phyloP scores from a whole-genome alignment of 2,888 invertebrate genomes.

The Diloba caeruleocephala region DNA sequence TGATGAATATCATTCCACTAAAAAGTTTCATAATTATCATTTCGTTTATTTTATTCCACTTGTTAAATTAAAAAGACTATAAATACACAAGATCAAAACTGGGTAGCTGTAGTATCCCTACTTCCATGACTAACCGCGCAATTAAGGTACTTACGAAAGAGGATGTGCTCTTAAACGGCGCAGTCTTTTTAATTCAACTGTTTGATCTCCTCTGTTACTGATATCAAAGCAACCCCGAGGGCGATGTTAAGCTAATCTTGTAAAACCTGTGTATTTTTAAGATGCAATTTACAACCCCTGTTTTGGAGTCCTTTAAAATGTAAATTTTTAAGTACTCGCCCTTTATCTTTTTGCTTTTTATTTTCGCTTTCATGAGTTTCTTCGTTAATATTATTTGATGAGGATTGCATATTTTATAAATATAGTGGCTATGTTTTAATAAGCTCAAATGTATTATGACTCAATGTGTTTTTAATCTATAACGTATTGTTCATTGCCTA shows the following conservation, averaged over 20 bases:
- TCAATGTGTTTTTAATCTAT: too few species aligned
- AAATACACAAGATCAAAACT: slow-evolving; percentile 29
- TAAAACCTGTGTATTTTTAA: slow-evolving; percentile 82
- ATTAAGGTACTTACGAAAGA: slow-evolving; percentile 48
- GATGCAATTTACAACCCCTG: slow-evolving; percentile 79
- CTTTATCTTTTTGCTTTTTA: slow-evolving; percentile 60
- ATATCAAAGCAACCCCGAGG: slow-evolving; percentile 77
- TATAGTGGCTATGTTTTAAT: slow-evolving; percentile 25
- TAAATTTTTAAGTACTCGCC: slow-evolving; percentile 69
- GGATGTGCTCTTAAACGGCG: slow-evolving; percentile 45
- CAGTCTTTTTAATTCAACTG: slow-evolving; percentile 70
- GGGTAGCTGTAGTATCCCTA: slow-evolving; percentile 27
- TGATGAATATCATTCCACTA: too few species aligned
- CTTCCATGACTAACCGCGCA: slow-evolving; percentile 54
- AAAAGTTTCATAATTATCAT: too few species aligned
- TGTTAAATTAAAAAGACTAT: slow-evolving; percentile 15
- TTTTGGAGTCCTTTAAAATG: slow-evolving; percentile 73
- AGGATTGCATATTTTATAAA: slow-evolving; percentile 34
- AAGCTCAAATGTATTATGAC: background rate
- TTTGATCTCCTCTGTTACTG: slow-evolving; percentile 78
- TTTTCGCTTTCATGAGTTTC: slow-evolving; percentile 56
- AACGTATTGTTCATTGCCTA: too few species aligned
- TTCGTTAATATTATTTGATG: slow-evolving; percentile 55
- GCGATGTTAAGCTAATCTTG: slow-evolving; percentile 73
- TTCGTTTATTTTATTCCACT: too few species aligned